Percentiles rank a stretch among this genome's conserved stretches.
Conservation (phyloP, 2,113 vertebrate genomes). For the Apistogramma diplotaenia region DNA sequence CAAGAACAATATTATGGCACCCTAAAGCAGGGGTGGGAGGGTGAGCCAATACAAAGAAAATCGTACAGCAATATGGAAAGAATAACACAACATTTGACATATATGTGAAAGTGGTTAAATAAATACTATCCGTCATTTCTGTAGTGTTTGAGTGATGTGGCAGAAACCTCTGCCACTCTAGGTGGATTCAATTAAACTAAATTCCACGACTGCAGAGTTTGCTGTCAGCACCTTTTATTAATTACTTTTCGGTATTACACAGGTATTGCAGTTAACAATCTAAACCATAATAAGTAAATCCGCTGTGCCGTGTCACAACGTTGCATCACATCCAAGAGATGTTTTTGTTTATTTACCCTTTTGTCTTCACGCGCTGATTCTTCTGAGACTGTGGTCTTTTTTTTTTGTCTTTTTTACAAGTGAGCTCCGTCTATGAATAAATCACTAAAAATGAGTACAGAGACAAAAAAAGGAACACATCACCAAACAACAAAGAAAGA, state of each 20-base stretch:
- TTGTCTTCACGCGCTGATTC: background rate
- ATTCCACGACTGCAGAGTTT: background rate
- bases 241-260: background rate
- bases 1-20: conserved; percentile 8
- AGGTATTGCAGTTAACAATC: background rate
- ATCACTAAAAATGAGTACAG: conserved; percentile 24
- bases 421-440: conserved; percentile 35
- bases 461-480: background rate
- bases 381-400: conserved; percentile 4
- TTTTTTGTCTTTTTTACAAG: conserved; percentile 13
- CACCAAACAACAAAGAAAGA: conserved; percentile 17
- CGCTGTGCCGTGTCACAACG: conserved; percentile 7
- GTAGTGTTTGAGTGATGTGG: accelerated
- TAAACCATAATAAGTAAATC: background rate
- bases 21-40: background rate
- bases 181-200: background rate
- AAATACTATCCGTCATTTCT: background rate
- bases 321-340: conserved; percentile 31
- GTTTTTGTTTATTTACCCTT: conserved; percentile 17
- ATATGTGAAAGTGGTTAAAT: background rate
- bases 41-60: background rate
- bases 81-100: background rate
- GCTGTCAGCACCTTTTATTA: background rate
- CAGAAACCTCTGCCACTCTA: accelerated
- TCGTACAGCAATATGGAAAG: background rate